Evolutionary conservation across 2,888 invertebrate species (phyloP).

Genomic region (Ectemnius cavifrons): DNA sequence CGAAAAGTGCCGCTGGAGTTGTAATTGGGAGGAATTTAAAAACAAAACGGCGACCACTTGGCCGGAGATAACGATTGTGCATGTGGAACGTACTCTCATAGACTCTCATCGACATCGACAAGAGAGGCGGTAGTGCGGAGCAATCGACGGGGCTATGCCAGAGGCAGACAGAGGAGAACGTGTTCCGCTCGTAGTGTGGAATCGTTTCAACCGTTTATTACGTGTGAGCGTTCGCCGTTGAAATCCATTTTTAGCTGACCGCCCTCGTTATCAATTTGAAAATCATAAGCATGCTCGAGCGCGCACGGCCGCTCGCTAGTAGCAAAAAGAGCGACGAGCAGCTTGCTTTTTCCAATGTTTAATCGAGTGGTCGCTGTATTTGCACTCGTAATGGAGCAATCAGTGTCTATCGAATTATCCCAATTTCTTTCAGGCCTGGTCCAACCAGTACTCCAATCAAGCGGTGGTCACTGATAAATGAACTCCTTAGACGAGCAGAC

Average conservation of each 20-base stretch:
- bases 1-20: constrained; percentile 33
- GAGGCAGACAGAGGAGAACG: not conserved
- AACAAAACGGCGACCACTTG: constrained; percentile 54
- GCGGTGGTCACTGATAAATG: too few relatives aligned
- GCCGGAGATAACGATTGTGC: constrained; percentile 49
- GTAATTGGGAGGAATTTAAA: constrained; percentile 59
- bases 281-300: constrained; percentile 19
- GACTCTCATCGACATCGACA: constrained; percentile 1
- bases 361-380: constrained; percentile 7
- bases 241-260: constrained; percentile 30
- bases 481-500: too few relatives aligned
- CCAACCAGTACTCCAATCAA: too few relatives aligned
- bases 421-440: too few relatives aligned
- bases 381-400: too few relatives aligned
- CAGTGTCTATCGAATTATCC: too few relatives aligned
- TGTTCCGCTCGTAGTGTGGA: constrained; percentile 19
- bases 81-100: constrained; percentile 27
- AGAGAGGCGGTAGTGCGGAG: not conserved
- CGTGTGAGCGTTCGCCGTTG: constrained; percentile 31
- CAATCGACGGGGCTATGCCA: not conserved
- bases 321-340: not conserved
- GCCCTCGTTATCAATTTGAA: constrained; percentile 37
- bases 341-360: too few relatives aligned
- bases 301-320: not conserved
- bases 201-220: constrained; percentile 39